Evolutionary conservation across 1,140 invertebrate genomes (phyloP), one percentile per base, ranked within the genome.

Genomic region (Bombus superbus): DNA sequence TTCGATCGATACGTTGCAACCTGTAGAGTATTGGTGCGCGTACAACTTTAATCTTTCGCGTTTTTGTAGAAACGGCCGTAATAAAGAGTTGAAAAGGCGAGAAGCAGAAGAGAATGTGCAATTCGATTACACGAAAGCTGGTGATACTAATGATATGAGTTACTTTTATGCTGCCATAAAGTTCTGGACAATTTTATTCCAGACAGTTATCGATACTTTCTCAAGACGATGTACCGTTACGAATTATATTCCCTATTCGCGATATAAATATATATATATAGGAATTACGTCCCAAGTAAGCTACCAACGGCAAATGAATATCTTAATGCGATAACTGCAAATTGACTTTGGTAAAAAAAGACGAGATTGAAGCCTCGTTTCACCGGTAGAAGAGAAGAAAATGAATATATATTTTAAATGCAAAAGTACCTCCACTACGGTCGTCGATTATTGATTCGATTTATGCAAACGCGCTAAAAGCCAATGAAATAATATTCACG

Each of bases 161-260:
- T 80, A 69, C 62, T 47, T 68, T 79, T 80, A 80, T 28, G 44
- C 25, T 28, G 0, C 62, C 64, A 38, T 79, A 79, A 79, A 68
- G 18, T 47, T 6, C 11, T 18, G 10, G n/a, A 68, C 62, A 68
- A 32, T 47, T 79, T 79, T 68, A 79, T 79, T 68, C 10, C 4
- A 18, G 77, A 79, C 77, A 53, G 42, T 80, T 69, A 80, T 80
- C 28, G 32, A 80, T 80, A 80, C 64, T 69, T 69, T 47, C 62
- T 4, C 42, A 8, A 28, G 59, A 35, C 4, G 25, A 64, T 3
- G 13, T 40, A 53, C 64, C 77, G 40, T 80, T 69, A 69, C 32
- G 6, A 25, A 47, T 79, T 53, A 47, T 38, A 80, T 28, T 69
- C 44, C 11, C 77, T 53, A 79, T 53, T 47, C 64, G 11, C 18